phyloP scores from a whole-genome alignment of 2,113 vertebrate genomes.

The Microtus richardsoni region DNA sequence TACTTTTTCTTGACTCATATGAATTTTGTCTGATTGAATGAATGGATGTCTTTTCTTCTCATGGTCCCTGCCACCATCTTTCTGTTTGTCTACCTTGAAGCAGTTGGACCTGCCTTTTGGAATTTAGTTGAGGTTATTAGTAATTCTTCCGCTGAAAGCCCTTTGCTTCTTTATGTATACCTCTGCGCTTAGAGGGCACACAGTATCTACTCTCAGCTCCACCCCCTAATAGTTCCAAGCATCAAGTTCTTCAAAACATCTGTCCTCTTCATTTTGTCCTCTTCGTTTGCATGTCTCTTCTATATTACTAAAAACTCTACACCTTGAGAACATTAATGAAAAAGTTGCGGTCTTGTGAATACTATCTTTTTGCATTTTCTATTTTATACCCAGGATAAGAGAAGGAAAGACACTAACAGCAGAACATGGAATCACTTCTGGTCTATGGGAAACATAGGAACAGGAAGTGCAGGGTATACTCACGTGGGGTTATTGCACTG shows the following conservation, averaged over 20 bases:
- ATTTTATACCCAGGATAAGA: neutral
- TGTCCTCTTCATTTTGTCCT: neutral
- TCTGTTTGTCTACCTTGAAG: neutral
- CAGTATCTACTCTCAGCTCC: neutral
- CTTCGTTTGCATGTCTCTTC: neutral
- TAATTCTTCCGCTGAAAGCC: fast-evolving
- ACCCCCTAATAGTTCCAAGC: neutral
- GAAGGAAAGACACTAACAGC: neutral
- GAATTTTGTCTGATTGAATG: neutral
- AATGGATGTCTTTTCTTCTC: neutral
- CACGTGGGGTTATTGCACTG: slow-evolving; percentile 97
- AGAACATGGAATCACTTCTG: neutral
- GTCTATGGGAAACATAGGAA: neutral
- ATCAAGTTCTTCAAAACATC: neutral
- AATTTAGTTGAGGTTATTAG: no score
- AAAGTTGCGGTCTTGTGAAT: neutral
- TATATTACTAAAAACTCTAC: neutral
- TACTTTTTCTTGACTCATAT: neutral
- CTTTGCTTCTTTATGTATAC: fast-evolving
- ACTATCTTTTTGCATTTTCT: neutral
- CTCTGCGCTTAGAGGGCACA: fast-evolving
- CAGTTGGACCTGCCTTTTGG: no score
- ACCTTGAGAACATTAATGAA: neutral
- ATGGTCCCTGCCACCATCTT: neutral
- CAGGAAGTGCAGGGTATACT: slow-evolving; percentile 57